These are phyloP conservation scores for Coelopa frigida DNA, from an alignment of 1,140 invertebrate genomes.

Conservation along the genomic window DNA sequence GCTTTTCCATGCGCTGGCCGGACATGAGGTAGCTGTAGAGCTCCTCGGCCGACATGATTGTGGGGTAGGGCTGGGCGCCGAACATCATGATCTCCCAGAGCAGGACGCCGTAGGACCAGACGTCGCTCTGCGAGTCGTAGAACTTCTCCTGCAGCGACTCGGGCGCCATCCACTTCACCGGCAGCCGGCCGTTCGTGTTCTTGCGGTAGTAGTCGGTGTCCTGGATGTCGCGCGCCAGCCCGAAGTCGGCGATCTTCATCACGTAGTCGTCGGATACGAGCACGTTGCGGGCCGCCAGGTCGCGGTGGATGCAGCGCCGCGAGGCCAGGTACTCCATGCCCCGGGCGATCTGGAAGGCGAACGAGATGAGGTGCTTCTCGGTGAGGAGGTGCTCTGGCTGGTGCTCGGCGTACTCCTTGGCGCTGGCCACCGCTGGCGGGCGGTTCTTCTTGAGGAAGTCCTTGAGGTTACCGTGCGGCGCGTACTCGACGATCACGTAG, in stretches of 20 bases:
- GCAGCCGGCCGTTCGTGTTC: constrained; percentile 86
- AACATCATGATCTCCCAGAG: constrained; percentile 95
- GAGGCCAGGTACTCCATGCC: constrained; percentile 97
- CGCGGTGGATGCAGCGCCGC: constrained; percentile 89
- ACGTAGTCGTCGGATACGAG: constrained; percentile 87
- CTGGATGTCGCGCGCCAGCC: constrained; percentile 89
- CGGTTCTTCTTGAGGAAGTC: constrained; percentile 87
- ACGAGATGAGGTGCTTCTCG: constrained; percentile 90
- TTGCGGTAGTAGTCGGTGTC: constrained; percentile 95
- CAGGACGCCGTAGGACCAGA: constrained; percentile 92
- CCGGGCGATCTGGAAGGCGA: constrained; percentile 91
- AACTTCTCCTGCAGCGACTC: constrained; percentile 91
- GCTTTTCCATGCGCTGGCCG: constrained; percentile 91
- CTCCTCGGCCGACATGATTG: constrained; percentile 66
- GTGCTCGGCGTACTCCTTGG: constrained; percentile 47
- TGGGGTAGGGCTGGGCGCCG: constrained; percentile 84
- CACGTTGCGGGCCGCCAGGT: constrained; percentile 95
- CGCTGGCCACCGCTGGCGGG: constrained; percentile 42
- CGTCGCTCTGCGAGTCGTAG: constrained; percentile 93
- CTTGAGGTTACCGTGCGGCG: constrained; percentile 87
- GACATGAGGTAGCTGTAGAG: constrained; percentile 76
- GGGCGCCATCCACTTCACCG: constrained; percentile 99
- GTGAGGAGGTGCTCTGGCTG: constrained; percentile 68
- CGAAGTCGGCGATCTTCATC: constrained; percentile 97
- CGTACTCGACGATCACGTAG: constrained; percentile 93